Conservation (phyloP, 2,888 invertebrate species). For the Helobdella robusta region DNA sequence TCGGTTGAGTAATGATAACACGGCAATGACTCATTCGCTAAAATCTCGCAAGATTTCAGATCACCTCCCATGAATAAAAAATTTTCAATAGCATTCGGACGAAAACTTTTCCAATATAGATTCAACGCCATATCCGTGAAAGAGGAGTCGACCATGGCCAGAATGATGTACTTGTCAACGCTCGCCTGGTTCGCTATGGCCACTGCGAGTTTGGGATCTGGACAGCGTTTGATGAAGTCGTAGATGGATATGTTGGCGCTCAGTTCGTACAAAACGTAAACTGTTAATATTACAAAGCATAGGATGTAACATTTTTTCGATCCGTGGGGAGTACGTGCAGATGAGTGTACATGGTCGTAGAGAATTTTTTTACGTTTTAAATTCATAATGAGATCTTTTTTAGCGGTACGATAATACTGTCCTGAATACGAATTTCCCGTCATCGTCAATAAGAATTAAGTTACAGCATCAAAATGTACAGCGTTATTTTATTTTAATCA, state of each 20-base stretch:
- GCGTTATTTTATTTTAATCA: no score
- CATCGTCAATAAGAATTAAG: no score
- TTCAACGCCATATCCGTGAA: conserved; percentile 30
- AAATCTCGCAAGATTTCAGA: conserved; percentile 19
- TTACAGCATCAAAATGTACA: no score
- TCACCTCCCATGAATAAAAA: conserved; percentile 28
- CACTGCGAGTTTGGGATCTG: conserved; percentile 2
- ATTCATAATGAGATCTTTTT: no score
- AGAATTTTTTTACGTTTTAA: no score
- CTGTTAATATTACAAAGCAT: conserved; percentile 7
- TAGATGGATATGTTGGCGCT: conserved; percentile 2
- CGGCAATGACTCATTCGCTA: conserved; percentile 20
- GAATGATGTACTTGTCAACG: conserved; percentile 18
- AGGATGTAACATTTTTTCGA: conserved; percentile 19
- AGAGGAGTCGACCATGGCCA: conserved; percentile 27
- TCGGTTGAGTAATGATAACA: conserved; percentile 26
- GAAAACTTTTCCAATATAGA: conserved; percentile 22
- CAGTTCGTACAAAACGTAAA: conserved; percentile 20
- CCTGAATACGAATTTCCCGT: no score
- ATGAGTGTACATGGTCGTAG: no score
- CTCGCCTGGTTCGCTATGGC: conserved; percentile 19
- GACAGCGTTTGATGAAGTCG: background rate
- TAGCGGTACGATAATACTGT: no score
- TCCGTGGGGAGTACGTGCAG: no score
- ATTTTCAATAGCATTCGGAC: conserved; percentile 25